Conservation (phyloP, 2,797 vertebrate genomes). For the Chanos chanos region DNA sequence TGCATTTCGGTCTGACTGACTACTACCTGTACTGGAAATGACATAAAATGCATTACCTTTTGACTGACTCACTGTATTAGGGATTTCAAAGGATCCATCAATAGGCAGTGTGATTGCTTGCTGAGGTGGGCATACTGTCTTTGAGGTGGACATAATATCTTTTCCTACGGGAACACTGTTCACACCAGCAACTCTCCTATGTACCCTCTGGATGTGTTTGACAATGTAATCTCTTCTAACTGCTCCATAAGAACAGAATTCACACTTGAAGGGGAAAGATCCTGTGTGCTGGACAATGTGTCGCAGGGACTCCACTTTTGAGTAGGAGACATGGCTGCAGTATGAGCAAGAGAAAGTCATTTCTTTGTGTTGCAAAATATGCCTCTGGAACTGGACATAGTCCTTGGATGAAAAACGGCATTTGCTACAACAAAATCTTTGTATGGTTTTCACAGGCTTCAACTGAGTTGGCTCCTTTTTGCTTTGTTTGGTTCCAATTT, state of each 20-base stretch:
- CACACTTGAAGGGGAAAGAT: conserved; percentile 82
- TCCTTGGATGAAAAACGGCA: conserved; percentile 85
- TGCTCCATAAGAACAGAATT: conserved; percentile 88
- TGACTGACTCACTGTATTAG: conserved; percentile 28
- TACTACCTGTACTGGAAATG: background rate
- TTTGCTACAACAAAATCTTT: conserved; percentile 81
- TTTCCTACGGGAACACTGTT: conserved; percentile 8
- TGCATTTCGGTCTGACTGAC: conserved; percentile 4
- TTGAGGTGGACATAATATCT: background rate
- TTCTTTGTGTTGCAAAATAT: conserved; percentile 79
- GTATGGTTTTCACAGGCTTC: conserved; percentile 63
- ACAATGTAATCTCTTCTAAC: conserved; percentile 86
- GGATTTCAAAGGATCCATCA: background rate
- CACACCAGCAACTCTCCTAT: conserved; percentile 53
- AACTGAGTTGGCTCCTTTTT: conserved; percentile 3
- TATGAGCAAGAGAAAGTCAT: conserved; percentile 87
- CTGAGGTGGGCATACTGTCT: background rate
- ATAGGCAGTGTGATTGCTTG: background rate
- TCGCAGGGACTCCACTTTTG: conserved; percentile 83
- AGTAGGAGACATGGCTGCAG: conserved; percentile 82
- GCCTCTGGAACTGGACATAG: conserved; percentile 74
- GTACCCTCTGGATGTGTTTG: conserved; percentile 87
- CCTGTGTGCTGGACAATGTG: conserved; percentile 86
- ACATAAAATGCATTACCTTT: conserved; percentile 1
- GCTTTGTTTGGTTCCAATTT: conserved; percentile 37